These are phyloP conservation scores for Eutrigla gurnardus DNA, from an alignment of 2,797 vertebrate genomes.

Conservation along the genomic window DNA sequence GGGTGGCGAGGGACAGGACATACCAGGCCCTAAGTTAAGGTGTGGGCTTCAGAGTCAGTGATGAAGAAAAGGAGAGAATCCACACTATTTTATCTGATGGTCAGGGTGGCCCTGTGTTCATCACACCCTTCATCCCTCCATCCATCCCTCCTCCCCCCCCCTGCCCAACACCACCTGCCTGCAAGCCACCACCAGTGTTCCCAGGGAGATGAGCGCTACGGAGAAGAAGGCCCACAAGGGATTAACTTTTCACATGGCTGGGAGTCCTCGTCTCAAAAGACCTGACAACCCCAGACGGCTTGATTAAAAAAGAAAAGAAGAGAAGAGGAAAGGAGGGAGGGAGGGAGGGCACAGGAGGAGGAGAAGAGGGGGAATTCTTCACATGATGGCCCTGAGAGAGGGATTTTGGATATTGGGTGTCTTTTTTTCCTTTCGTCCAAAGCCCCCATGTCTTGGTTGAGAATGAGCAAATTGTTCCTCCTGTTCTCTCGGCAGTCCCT, in stretches of 20 bases:
- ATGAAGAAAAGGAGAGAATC: conserved; percentile 33
- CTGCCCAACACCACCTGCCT: conserved; percentile 74
- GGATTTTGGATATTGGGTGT: conserved; percentile 89
- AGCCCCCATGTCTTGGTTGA: conserved; percentile 81
- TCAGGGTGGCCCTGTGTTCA: conserved; percentile 67
- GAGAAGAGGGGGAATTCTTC: conserved; percentile 84
- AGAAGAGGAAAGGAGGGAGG: conserved; percentile 69
- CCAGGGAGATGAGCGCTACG: conserved; percentile 87
- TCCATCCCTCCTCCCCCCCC: conserved; percentile 55
- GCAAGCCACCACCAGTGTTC: conserved; percentile 84
- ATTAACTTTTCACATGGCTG: conserved; percentile 93
- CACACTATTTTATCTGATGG: conserved; percentile 37
- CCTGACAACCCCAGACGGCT: conserved; percentile 90
- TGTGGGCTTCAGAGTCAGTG: conserved; percentile 41
- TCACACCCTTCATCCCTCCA: conserved; percentile 62
- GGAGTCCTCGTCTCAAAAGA: conserved; percentile 89
- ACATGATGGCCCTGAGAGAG: conserved; percentile 87
- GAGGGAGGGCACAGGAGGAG: conserved; percentile 68
- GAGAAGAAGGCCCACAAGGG: conserved; percentile 86
- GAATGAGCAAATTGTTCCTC: conserved; percentile 86
- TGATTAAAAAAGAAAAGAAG: conserved; percentile 90
- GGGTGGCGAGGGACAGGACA: conserved; percentile 16
- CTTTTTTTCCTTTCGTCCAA: conserved; percentile 76
- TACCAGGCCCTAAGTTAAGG: conserved; percentile 42
- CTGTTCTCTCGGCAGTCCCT: conserved; percentile 71